Percentiles rank a stretch among this genome's conserved stretches.
Conservation (phyloP, 2,888 invertebrate species). For the Flabesymbios commensalis region DNA sequence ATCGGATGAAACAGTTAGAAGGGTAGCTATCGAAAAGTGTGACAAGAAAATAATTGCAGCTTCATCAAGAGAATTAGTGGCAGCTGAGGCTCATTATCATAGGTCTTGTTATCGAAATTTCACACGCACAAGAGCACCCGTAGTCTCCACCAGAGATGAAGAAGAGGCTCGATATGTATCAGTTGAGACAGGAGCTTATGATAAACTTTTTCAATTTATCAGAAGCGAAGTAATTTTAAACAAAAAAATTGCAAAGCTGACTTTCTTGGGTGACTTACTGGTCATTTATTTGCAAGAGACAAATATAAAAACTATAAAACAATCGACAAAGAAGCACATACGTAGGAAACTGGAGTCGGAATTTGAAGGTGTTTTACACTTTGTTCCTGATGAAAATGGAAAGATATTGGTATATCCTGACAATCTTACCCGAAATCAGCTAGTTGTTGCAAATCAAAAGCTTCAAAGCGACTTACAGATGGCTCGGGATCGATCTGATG, state of each 20-base stretch:
- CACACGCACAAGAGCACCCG: too few species aligned
- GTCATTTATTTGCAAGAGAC: background rate
- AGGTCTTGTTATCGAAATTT: constrained; percentile 8
- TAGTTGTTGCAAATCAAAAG: background rate
- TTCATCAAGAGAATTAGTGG: constrained; percentile 3
- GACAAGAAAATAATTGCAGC: constrained; percentile 2
- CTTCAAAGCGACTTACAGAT: background rate
- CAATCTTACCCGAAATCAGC: background rate
- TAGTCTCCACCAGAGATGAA: too few species aligned
- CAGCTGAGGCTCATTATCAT: constrained; percentile 10
- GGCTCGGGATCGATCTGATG: too few species aligned
- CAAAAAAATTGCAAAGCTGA: background rate
- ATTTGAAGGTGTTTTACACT: background rate
- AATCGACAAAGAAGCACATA: constrained; percentile 16
- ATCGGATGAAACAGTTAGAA: constrained; percentile 2
- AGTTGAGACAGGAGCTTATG: constrained; percentile 1
- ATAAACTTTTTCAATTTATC: background rate
- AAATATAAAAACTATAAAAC: background rate
- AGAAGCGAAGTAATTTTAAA: background rate
- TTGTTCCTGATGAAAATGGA: constrained; percentile 6
- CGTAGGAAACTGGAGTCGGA: constrained; percentile 8
- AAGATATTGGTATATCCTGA: constrained; percentile 6
- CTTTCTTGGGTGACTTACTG: background rate
- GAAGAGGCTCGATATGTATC: background rate
- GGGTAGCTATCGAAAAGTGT: background rate